A percentile compares a stretch with the other conserved stretches of the same genome.
Conservation (phyloP, 2,888 invertebrate species). For the Nebria brevicollis region DNA sequence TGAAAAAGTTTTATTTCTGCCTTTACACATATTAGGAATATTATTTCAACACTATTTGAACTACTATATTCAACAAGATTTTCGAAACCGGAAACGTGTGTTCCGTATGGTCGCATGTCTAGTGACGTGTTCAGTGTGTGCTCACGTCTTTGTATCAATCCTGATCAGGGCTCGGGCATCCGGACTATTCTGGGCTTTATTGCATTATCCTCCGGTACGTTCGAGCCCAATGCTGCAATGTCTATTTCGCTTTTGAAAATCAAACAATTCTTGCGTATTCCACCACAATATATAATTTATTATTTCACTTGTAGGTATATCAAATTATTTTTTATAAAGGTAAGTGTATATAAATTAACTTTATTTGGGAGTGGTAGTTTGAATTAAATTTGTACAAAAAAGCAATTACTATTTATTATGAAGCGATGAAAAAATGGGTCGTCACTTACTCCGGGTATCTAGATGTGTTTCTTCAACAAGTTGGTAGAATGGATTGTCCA, state of each 20-base stretch:
- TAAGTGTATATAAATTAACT: not conserved
- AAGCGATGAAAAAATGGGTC: not conserved
- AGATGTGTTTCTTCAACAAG: slow-evolving; percentile 84
- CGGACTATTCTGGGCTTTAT: not conserved
- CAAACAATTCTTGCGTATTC: not conserved
- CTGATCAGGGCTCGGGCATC: not conserved
- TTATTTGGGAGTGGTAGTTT: slow-evolving; percentile 16
- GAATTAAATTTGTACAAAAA: too few relatives aligned
- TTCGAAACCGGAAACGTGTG: too few relatives aligned
- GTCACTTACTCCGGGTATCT: slow-evolving; percentile 91
- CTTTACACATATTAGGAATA: too few relatives aligned
- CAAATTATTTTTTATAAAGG: too few relatives aligned
- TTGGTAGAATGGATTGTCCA: slow-evolving; percentile 85
- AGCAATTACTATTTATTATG: too few relatives aligned
- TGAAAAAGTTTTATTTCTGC: too few relatives aligned
- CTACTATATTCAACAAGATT: too few relatives aligned
- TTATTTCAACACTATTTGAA: too few relatives aligned
- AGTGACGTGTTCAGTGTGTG: not conserved
- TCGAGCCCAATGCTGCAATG: not conserved
- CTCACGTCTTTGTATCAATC: not conserved
- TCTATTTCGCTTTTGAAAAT: not conserved
- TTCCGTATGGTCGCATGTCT: too few relatives aligned
- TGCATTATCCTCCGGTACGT: not conserved
- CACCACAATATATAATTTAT: too few relatives aligned
- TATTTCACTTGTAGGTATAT: too few relatives aligned